Percentiles rank a stretch among this genome's conserved stretches.
Evolutionary conservation across 2,888 invertebrate species (phyloP).

Genomic region (Epiblema foenella): DNA sequence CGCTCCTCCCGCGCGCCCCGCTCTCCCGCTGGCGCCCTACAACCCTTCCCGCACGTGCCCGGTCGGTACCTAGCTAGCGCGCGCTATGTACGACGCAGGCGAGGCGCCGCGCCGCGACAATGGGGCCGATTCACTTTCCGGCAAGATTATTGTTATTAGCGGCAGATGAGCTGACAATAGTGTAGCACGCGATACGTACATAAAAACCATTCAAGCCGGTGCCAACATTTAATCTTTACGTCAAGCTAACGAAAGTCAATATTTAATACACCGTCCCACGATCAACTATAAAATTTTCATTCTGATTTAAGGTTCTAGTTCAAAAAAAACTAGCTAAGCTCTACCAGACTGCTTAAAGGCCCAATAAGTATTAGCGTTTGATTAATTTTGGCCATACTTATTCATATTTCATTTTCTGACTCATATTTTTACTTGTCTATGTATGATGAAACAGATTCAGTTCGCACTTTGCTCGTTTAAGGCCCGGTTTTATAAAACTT

Average conservation of each 20-base stretch:
- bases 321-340: too few relatives aligned
- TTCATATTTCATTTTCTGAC: neutral
- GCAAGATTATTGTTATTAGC: constrained; percentile 38
- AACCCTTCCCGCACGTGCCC: constrained; percentile 54
- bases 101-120: constrained; percentile 52
- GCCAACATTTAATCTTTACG: neutral
- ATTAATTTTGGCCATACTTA: too few relatives aligned
- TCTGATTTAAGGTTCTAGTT: too few relatives aligned
- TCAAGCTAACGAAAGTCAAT: neutral
- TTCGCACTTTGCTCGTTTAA: too few relatives aligned
- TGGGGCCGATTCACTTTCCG: constrained; percentile 60
- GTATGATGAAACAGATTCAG: too few relatives aligned
- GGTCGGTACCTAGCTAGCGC: constrained; percentile 45
- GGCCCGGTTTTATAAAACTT: too few relatives aligned
- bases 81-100: constrained; percentile 48
- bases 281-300: too few relatives aligned
- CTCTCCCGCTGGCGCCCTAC: constrained; percentile 43
- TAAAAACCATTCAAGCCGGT: neutral
- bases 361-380: too few relatives aligned
- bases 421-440: too few relatives aligned
- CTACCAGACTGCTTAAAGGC: too few relatives aligned
- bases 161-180: constrained; percentile 36
- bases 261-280: too few relatives aligned
- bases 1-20: constrained; percentile 44
- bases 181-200: constrained; percentile 12